Evolutionary conservation across 2,113 vertebrate species (phyloP).

Genomic region (Rana temporaria): DNA sequence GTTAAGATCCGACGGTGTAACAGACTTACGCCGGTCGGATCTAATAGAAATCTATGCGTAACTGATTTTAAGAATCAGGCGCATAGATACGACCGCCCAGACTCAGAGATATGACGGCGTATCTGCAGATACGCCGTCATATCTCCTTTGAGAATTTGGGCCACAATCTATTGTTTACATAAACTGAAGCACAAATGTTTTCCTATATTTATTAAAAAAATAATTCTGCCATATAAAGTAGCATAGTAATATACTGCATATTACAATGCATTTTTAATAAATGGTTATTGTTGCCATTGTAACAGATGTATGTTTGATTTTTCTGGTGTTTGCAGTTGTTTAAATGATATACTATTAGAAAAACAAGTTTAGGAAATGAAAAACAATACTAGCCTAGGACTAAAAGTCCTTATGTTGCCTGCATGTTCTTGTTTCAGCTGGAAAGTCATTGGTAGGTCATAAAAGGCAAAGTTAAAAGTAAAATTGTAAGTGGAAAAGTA

Average conservation of each 20-base stretch:
- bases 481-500: slow-evolving; percentile 48
- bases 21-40: too few relatives aligned
- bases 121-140: too few relatives aligned
- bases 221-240: background rate
- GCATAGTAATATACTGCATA: background rate
- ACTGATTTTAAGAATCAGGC: too few relatives aligned
- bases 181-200: background rate
- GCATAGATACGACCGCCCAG: too few relatives aligned
- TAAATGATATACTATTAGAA: slow-evolving; percentile 32
- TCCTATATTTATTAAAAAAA: background rate
- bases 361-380: slow-evolving; percentile 35
- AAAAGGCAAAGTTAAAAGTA: slow-evolving; percentile 46
- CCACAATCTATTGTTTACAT: too few relatives aligned
- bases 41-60: too few relatives aligned
- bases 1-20: too few relatives aligned
- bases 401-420: slow-evolving; percentile 17
- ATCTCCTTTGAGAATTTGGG: too few relatives aligned
- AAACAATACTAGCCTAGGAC: slow-evolving; percentile 3
- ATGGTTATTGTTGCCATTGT: slow-evolving; percentile 4
- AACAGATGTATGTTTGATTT: background rate
- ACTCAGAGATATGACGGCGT: too few relatives aligned
- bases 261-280: slow-evolving; percentile 16
- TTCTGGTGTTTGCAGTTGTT: slow-evolving; percentile 5
- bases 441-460: slow-evolving; percentile 36
- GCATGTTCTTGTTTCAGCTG: slow-evolving; percentile 17